These are phyloP conservation scores for Scopus umbretta DNA, from an alignment of 2,113 vertebrate genomes.

Conservation along the genomic window DNA sequence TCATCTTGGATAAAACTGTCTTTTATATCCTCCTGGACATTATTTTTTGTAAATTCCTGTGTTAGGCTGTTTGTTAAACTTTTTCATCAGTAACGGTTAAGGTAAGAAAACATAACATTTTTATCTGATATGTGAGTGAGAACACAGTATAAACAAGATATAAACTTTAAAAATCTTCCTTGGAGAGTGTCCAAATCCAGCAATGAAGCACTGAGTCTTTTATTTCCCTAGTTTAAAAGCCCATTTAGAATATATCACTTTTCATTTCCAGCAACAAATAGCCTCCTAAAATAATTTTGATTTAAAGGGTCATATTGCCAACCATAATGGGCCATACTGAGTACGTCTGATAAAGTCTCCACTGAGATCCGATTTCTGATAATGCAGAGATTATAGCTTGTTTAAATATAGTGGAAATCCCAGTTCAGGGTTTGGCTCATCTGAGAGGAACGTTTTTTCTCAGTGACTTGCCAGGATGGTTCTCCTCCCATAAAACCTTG, in stretches of 20 bases:
- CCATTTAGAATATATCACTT: not conserved
- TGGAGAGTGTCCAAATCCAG: not conserved
- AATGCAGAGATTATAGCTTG: not conserved
- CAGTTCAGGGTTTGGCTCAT: not conserved
- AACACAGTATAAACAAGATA: not conserved
- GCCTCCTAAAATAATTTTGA: not conserved
- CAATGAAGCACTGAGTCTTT: not conserved
- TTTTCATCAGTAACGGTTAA: slow-evolving; percentile 16
- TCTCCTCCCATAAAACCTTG: not conserved
- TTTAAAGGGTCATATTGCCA: not conserved
- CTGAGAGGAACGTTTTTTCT: not conserved
- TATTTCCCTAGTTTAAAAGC: slow-evolving; percentile 3
- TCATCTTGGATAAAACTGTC: not conserved
- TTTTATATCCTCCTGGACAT: not conserved
- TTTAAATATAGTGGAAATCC: not conserved
- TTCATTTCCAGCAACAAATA: not conserved
- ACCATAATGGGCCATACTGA: not conserved
- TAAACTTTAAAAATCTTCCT: slow-evolving; percentile 15
- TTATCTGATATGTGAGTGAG: not conserved
- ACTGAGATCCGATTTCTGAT: not conserved
- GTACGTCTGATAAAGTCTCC: not conserved
- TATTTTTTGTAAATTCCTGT: not conserved
- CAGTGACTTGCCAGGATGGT: not conserved
- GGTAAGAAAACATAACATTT: slow-evolving; percentile 31
- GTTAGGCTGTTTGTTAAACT: slow-evolving; percentile 1